Base-by-base conservation (phyloP, 2,113 vertebrate species). In the Corynorhinus townsendii region DNA sequence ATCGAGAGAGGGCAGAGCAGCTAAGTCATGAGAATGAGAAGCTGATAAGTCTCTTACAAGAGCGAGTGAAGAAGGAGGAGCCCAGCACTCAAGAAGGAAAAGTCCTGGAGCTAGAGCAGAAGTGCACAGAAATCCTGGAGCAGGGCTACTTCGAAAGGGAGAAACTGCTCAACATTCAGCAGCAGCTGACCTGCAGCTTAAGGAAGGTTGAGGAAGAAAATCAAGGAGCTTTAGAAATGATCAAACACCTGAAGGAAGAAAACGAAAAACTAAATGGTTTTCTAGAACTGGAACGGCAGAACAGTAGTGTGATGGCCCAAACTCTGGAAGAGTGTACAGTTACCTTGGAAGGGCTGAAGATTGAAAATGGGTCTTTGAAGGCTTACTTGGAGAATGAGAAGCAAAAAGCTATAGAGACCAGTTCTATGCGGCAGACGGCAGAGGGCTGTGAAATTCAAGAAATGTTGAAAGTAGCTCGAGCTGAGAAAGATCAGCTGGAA, bases 91-190 rank as follows among this genome's bases (percentile, higher is more conserved):
- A 98, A 16, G 98, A 98, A 1, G 98, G 71, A 0, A 98, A 99
- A 35, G 91, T 98, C n/a, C 97, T 98, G 0, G 99, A 99, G 82
- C 97, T 99, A 95, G 99, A 99, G 94, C 99, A 99, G 96, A 99
- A 98, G 77, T 99, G 99, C 30, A 75, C 98, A 0, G 99, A 99
- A 90, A 98, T 99, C 95, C 98, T 99, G 14, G 99, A 99, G 92
- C 99, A 99, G 97, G 99, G 99, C 43, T 98, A 98, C 17, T 99
- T 99, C 8, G 99, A 99, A 96, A 98, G 99, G 47, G 99, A 99
- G 97, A 99, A 99, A 92, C 98, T 99, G 97, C 99, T 99, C 62
- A 99, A 99, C 97, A 99, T 99, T 62, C 99, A 99, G 96, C 99
- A 99, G 95, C 99, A 99, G 97, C 97, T 99, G 92, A 99, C 99